phyloP scores from a whole-genome alignment of 2,113 vertebrate species.

The Aix galericulata region DNA sequence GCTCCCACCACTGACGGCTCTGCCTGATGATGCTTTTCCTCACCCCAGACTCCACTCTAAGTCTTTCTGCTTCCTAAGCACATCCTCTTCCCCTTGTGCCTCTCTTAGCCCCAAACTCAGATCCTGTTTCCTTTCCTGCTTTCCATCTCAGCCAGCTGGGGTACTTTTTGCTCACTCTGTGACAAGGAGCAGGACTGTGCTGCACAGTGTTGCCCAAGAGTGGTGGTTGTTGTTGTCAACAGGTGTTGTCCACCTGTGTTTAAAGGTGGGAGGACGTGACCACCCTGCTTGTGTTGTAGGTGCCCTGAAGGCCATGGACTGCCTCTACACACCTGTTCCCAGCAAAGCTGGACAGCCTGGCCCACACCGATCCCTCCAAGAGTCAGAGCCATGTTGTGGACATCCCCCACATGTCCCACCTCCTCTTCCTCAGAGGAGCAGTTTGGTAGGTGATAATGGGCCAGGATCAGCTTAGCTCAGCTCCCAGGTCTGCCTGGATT shows the following conservation, averaged over 20 bases:
- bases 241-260: background rate
- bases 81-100: background rate
- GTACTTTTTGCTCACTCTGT: background rate
- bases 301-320: background rate
- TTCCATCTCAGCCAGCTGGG: background rate
- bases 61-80: background rate
- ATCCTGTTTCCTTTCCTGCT: background rate
- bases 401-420: background rate
- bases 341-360: background rate
- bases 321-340: background rate
- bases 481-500: background rate
- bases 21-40: background rate
- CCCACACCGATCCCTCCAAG: background rate
- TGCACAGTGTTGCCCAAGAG: background rate
- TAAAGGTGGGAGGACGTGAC: background rate
- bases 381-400: conserved; percentile 44
- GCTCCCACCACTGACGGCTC: background rate
- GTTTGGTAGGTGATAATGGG: background rate
- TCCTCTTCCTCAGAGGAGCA: conserved; percentile 50
- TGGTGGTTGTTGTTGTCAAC: background rate
- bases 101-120: background rate
- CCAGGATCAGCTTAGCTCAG: background rate
- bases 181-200: background rate
- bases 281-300: background rate
- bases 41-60: background rate